Evolutionary conservation across 2,888 invertebrate species (phyloP), one percentile per base, ranked within the genome.

Genomic region (Labia minor): DNA sequence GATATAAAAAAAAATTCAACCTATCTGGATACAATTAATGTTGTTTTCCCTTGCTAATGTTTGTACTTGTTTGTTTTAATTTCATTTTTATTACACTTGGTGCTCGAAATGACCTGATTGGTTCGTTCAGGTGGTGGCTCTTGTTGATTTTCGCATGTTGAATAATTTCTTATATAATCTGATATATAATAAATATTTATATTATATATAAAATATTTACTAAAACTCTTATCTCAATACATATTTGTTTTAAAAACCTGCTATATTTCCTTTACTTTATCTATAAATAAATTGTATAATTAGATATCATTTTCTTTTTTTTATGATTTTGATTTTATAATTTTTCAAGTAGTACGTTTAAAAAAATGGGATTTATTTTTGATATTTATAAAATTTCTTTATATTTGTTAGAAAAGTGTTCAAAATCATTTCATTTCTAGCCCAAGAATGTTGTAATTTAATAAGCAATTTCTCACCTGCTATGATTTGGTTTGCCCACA

Each of bases 1-100:
- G 49, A 49, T 11, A 49, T 49, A 49, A n/a, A 26, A 26, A 26
- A 26, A 26, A 26, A 26, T 49, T 49, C 2, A n/a, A 49, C 49
- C n/a, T 14, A 49, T 49, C 4, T 49, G 49, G 49, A 49, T 49
- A 49, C 49, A 49, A 49, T 49, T 49, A 49, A 49, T 66, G 37
- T 49, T 61, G 61, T 62, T 62, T 26, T 65, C 33, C 66, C 49
- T 37, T 33, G 63, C 63, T 63, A 49, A 63, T 62, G 66, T 63
- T 66, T 33, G 63, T 63, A 49, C 63, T 37, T 19, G 19, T 65
- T 18, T 65, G 49, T 49, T 49, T 49, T 49, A 49, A 49, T 49
- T 49, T 49, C 49, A 49, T n/a, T 49, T 49, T 49, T 49, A 16
- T 16, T 64, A 26, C 18, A 64, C 64, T 26, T 64, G 64, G 64